These are phyloP conservation scores for Dermatemys mawii DNA, from an alignment of 2,113 vertebrate genomes.

Conservation along the genomic window DNA sequence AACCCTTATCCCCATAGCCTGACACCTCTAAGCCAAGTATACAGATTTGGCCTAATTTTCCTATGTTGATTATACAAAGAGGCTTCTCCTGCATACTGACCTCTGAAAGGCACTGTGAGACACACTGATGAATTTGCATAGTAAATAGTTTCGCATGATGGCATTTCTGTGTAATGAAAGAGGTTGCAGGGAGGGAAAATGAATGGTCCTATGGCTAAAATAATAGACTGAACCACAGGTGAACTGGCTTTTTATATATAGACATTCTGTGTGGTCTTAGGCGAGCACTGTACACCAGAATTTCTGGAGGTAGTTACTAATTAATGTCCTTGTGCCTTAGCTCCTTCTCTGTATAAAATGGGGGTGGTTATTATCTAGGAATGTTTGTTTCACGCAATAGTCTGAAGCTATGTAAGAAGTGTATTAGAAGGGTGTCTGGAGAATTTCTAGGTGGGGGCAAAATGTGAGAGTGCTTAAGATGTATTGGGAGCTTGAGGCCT, in stretches of 20 bases:
- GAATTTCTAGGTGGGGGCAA: background rate
- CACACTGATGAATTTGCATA: background rate
- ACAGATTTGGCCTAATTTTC: background rate
- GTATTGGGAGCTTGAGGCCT: background rate
- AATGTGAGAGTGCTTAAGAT: background rate
- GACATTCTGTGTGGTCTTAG: background rate
- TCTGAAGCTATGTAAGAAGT: background rate
- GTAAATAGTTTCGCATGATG: background rate
- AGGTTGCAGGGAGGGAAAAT: background rate
- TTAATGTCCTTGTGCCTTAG: background rate
- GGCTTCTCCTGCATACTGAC: background rate
- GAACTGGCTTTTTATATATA: background rate
- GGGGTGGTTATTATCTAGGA: background rate
- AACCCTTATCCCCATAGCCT: conserved; percentile 11
- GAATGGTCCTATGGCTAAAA: background rate
- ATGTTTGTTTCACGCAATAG: background rate
- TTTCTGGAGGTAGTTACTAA: conserved; percentile 22
- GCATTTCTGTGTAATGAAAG: background rate
- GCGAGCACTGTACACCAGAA: conserved; percentile 7
- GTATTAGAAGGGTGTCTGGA: background rate
- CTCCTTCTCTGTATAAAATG: background rate
- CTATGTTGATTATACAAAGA: background rate
- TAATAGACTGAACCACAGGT: conserved; percentile 15
- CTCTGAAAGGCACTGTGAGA: background rate
- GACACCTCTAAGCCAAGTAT: background rate